These are phyloP conservation scores for Alviniconcha strummeri DNA, from an alignment of 2,888 invertebrate species.

Conservation along the genomic window DNA sequence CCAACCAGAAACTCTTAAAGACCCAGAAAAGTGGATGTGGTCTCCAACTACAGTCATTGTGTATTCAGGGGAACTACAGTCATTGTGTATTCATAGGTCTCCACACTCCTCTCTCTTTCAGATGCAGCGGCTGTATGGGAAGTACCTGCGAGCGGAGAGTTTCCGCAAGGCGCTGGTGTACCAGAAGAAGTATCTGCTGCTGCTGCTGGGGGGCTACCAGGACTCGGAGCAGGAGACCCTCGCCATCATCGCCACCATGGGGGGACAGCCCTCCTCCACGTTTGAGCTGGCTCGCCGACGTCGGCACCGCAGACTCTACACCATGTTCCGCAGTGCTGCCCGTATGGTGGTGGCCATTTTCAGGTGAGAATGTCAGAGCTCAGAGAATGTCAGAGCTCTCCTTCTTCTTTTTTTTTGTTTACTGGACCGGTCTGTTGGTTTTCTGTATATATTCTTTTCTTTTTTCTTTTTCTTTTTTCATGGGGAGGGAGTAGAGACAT, in stretches of 20 bases:
- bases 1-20: too few species aligned
- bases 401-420: neutral
- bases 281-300: constrained; percentile 40
- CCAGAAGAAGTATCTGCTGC: constrained; percentile 91
- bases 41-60: too few species aligned
- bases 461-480: too few species aligned
- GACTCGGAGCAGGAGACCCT: constrained; percentile 75
- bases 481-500: too few species aligned
- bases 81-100: too few species aligned
- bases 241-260: constrained; percentile 73
- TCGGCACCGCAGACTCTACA: constrained; percentile 47
- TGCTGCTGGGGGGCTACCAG: constrained; percentile 80
- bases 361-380: constrained; percentile 46
- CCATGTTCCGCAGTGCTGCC: constrained; percentile 61
- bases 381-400: neutral
- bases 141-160: constrained; percentile 87
- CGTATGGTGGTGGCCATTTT: constrained; percentile 62
- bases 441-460: too few species aligned
- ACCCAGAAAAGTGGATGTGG: too few species aligned
- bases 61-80: too few species aligned
- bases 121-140: constrained; percentile 72
- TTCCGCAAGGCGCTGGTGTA: constrained; percentile 90
- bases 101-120: constrained; percentile 41
- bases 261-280: constrained; percentile 56
- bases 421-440: neutral